Base-by-base conservation (phyloP, 2,888 invertebrate species). In the Campoplex capitator region DNA sequence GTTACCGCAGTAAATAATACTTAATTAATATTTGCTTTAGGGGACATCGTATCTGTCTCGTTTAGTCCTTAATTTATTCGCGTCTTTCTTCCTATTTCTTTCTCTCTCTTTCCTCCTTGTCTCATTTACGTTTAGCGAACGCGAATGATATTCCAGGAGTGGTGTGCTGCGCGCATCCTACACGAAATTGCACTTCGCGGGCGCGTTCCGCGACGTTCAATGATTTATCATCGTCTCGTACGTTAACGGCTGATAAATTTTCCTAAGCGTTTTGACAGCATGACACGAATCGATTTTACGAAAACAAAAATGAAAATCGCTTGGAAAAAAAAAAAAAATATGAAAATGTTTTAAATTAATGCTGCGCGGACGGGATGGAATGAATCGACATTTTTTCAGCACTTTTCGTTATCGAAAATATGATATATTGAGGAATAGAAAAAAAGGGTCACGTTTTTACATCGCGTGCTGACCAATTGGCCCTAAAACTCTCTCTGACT, bases 121-220 rank as follows among this genome's bases (percentile, higher is more conserved):
- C 79, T 71, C 71, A 6, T 16, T 74, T 54, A 9, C 74, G n/a
- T 28, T 38, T 9, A 58, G 16, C 65, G 42, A 38, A 73, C 80
- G 77, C 73, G 80, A 73, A 86, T 81, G 80, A 71, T 80, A 81
- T 51, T 73, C 62, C 73, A 65, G 45, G 73, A 83, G 83, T 80
- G 77, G 67, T 77, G 73, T 71, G 70, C 23, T 23, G 23, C 23
- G 23, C 23, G 0, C 86, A 77, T 84, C 86, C 83, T 74, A 86
- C 86, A 86, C 83, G 76, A 67, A 77, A 86, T 80, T 84, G 80
- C 80, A 81, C 86, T 84, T 73, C 80, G 48, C 77, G 23, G 23
- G 23, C 23, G 80, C 80, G 77, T 84, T 84, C 84, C 51, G 68
- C 68, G 58, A 81, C 81, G 73, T 68, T 62, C 48, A 56, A 83